These are phyloP conservation scores for Sebastes taczanowskii DNA, from an alignment of 2,797 vertebrate species.

Conservation along the genomic window DNA sequence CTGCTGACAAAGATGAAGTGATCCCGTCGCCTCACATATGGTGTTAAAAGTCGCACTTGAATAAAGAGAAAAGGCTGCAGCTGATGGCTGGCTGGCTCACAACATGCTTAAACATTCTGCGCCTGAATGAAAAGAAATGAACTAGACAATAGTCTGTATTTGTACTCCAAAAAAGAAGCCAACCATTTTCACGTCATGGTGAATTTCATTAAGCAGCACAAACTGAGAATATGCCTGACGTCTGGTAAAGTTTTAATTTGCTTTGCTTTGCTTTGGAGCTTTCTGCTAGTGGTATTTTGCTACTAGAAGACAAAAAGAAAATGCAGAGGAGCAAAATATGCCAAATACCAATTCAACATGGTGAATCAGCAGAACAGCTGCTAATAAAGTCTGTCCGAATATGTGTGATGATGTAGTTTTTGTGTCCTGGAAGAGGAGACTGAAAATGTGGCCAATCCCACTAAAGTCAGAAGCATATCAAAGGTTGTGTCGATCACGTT, in stretches of 20 bases:
- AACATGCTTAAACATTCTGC: not conserved
- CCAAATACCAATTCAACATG: not conserved
- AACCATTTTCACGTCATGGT: slow-evolving; percentile 11
- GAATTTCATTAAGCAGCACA: slow-evolving; percentile 10
- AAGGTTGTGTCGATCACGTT: too few species aligned
- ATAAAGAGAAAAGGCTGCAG: not conserved
- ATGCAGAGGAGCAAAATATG: not conserved
- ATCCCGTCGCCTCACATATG: not conserved
- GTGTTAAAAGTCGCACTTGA: not conserved
- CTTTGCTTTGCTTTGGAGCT: not conserved
- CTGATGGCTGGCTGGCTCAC: not conserved
- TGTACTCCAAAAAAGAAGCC: slow-evolving; percentile 1
- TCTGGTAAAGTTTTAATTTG: slow-evolving; percentile 1
- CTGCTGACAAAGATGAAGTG: not conserved
- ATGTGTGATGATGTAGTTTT: not conserved
- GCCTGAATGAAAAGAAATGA: not conserved
- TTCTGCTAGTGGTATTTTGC: not conserved
- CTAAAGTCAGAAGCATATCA: too few species aligned
- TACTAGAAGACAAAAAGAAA: not conserved
- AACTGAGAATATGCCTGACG: not conserved
- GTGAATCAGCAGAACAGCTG: not conserved
- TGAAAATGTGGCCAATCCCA: not conserved
- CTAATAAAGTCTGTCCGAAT: not conserved
- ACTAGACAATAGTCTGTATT: slow-evolving; percentile 12
- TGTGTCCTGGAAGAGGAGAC: not conserved